A percentile compares a stretch with the other conserved stretches of the same genome.
Conservation (phyloP, 2,113 vertebrate species). For the Coryphaenoides rupestris region DNA sequence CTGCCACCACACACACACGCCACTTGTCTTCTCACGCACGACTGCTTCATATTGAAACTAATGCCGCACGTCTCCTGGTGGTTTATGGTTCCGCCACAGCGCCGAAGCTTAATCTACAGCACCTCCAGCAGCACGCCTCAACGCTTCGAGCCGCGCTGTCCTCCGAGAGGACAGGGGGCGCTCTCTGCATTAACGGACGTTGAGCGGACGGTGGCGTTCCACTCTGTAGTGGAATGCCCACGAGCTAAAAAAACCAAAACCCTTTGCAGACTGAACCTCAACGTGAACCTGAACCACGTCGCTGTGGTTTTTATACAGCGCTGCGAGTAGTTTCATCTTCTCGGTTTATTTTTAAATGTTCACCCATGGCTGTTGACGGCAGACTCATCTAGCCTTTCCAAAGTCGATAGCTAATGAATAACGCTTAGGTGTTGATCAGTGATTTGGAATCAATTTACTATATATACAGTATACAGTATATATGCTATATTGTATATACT, state of each 20-base stretch:
- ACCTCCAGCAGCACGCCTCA: constrained; percentile 58
- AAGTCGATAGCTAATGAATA: constrained; percentile 42
- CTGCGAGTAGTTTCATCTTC: constrained; percentile 9
- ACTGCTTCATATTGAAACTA: constrained; percentile 56
- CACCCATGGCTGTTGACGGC: constrained; percentile 8
- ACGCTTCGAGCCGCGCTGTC: constrained; percentile 56
- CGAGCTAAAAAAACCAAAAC: constrained; percentile 52
- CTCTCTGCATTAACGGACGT: constrained; percentile 65
- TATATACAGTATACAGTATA: constrained; percentile 39
- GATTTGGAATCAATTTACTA: constrained; percentile 54
- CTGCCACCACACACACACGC: constrained; percentile 17
- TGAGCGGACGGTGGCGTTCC: constrained; percentile 57
- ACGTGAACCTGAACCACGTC: no score
- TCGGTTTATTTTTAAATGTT: no score
- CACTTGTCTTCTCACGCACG: constrained; percentile 45
- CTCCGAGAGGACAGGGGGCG: constrained; percentile 40
- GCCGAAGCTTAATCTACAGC: constrained; percentile 53
- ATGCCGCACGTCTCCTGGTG: constrained; percentile 46
- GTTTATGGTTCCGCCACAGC: constrained; percentile 40
- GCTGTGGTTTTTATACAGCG: constrained; percentile 14
- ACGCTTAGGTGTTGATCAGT: constrained; percentile 53
- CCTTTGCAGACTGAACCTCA: constrained; percentile 26
- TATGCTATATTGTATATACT: constrained; percentile 2
- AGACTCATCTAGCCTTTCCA: constrained; percentile 38
- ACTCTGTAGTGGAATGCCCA: constrained; percentile 40